A percentile compares a stretch with the other conserved stretches of the same genome.
Evolutionary conservation across 2,113 vertebrate genomes (phyloP).

Genomic region (Danio rerio): DNA sequence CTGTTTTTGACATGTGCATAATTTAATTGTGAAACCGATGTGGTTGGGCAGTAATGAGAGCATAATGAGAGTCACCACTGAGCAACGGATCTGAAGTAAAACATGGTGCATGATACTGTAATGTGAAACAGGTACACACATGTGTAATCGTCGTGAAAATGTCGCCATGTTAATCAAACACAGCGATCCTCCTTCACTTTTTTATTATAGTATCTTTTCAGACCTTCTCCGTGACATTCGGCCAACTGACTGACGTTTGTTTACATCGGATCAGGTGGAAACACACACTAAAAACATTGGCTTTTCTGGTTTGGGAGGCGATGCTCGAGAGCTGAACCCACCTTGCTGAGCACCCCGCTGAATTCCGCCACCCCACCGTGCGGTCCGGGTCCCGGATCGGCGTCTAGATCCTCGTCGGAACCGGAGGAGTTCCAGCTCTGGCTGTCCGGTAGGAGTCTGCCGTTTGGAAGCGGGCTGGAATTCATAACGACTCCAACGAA

Average conservation of each 20-base stretch:
- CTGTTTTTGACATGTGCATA: background rate
- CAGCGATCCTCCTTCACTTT: too few relatives aligned
- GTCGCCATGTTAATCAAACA: background rate
- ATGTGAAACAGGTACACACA: background rate
- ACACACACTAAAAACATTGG: background rate
- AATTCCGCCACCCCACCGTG: slow-evolving; percentile 79
- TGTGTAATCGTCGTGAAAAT: background rate
- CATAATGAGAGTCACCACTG: background rate
- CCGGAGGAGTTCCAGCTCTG: slow-evolving; percentile 91
- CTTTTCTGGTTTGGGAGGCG: background rate
- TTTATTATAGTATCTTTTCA: too few relatives aligned
- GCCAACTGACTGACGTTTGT: slow-evolving; percentile 15
- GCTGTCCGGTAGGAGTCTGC: slow-evolving; percentile 88
- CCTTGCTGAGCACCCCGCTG: slow-evolving; percentile 93
- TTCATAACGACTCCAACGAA: slow-evolving; percentile 39
- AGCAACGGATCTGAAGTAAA: background rate
- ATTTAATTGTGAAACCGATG: background rate
- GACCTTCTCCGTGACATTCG: background rate
- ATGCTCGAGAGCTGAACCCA: slow-evolving; percentile 53
- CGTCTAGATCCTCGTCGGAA: slow-evolving; percentile 92
- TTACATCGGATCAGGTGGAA: slow-evolving; percentile 40
- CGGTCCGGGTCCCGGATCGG: slow-evolving; percentile 86
- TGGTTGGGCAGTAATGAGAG: background rate
- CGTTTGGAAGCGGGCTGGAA: slow-evolving; percentile 58
- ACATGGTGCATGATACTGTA: background rate